Evolutionary conservation across 2,797 vertebrate species (phyloP), one percentile per base, ranked within the genome.

Genomic region (Pachyuromys duprasi): DNA sequence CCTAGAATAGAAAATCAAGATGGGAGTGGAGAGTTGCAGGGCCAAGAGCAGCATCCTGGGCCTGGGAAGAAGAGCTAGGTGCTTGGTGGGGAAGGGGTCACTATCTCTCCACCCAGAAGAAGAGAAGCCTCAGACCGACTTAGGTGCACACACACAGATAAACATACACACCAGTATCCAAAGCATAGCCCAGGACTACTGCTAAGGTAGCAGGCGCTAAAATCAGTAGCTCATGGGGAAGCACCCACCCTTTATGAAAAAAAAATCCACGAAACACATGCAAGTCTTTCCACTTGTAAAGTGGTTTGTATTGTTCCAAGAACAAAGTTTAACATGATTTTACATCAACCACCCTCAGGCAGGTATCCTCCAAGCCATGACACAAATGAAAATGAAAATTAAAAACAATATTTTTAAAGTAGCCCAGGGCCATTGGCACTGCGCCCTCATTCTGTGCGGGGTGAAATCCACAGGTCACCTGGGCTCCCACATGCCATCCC

Each of bases 1-100:
- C 78, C 98, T 97, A 82, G 69, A 70, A 1, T 96, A 80, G 65
- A 86, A 2, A 0, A 96, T 9, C 95, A 92, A 89, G 96, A 76
- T 2, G 72, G 39, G 55, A 14, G 15, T 18, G 62, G 94, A 45
- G 28, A 5, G 39, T 63, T 55, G 28, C 0, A 83, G 55, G 42
- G 87, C 82, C 42, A 0, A 4, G 45, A 92, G 39, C 33, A 24
- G n/a, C 7, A 72, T 81, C 42, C 60, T 39, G 28, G 55, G 33
- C 49, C 53, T 31, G 22, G n/a, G 7, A 9, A 18, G 49, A 65
- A 33, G 18, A 69, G 67, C 63, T 91, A 18, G 90, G 82, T 65
- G 2, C 31, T n/a, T 22, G 42, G 36, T 39, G 36, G 3, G 36
- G 49, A 62, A 49, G 24, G 31, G 45, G 89, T 36, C 87, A 84